These are phyloP conservation scores for Drosophila azteca DNA, from an alignment of 1,140 invertebrate genomes.

Conservation along the genomic window DNA sequence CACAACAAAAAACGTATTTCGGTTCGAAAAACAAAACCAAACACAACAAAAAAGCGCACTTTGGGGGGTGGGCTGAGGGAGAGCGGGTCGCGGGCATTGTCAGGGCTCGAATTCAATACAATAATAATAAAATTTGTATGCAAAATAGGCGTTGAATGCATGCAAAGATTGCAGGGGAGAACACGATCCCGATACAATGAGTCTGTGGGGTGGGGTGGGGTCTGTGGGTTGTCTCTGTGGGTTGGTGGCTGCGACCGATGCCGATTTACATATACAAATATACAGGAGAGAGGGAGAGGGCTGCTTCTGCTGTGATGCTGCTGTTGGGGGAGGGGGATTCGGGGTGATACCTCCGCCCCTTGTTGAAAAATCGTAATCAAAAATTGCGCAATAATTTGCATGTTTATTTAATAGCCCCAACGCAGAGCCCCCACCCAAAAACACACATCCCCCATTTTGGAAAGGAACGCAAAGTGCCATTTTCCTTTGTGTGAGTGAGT, in stretches of 20 bases:
- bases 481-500: conserved; percentile 19
- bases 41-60: conserved; percentile 32
- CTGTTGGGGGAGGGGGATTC: no score
- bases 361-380: conserved; percentile 78
- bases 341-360: conserved; percentile 18
- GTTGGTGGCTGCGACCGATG: background rate
- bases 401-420: conserved; percentile 76
- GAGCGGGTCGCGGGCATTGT: conserved; percentile 41
- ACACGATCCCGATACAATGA: conserved; percentile 26
- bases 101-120: conserved; percentile 60
- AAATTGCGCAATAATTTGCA: conserved; percentile 82
- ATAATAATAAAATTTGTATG: conserved; percentile 82
- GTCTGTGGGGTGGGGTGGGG: no score
- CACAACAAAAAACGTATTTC: conserved; percentile 26
- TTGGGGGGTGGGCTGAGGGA: conserved; percentile 12
- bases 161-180: conserved; percentile 51
- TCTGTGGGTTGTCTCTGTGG: no score
- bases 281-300: conserved; percentile 40
- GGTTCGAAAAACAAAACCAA: conserved; percentile 19
- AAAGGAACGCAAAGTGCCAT: conserved; percentile 58
- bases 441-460: background rate
- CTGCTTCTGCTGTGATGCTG: background rate
- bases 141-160: conserved; percentile 81
- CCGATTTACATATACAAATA: conserved; percentile 76
- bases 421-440: conserved; percentile 31